Evolutionary conservation across 37 sponge, comb jelly and placozoan genomes (phyloP).

Genomic region (Dysidea cf. avara): DNA sequence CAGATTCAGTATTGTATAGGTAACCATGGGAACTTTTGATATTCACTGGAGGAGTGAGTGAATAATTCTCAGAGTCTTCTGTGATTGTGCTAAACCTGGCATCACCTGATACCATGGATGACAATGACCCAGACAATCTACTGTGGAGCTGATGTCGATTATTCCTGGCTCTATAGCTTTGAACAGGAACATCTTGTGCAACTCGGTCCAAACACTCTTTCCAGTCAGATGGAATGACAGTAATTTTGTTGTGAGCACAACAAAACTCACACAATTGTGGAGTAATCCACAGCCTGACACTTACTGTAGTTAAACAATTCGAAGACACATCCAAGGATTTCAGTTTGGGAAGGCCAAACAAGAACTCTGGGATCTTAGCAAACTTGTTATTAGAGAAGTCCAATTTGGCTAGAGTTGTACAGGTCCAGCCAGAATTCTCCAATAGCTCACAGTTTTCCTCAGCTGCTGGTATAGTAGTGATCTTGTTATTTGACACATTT

Average conservation of each 20-base stretch:
- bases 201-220: too few species aligned
- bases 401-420: slow-evolving; percentile 20
- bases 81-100: too few species aligned
- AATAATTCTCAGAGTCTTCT: too few species aligned
- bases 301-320: slow-evolving; percentile 52
- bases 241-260: slow-evolving; percentile 50
- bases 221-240: slow-evolving; percentile 56
- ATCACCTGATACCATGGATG: too few species aligned
- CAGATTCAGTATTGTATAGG: too few species aligned
- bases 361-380: slow-evolving; percentile 29
- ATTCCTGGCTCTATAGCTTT: too few species aligned
- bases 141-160: too few species aligned
- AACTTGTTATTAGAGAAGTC: slow-evolving; percentile 48
- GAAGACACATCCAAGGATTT: slow-evolving; percentile 41
- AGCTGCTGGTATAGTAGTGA: slow-evolving; percentile 44
- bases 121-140: too few species aligned
- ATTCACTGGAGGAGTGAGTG: too few species aligned
- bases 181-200: too few species aligned
- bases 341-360: slow-evolving; percentile 68
- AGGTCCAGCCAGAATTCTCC: slow-evolving; percentile 30
- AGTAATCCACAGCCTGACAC: slow-evolving; percentile 69
- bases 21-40: too few species aligned
- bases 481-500: slow-evolving; percentile 32
- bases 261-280: slow-evolving; percentile 56
- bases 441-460: background rate